phyloP scores from a whole-genome alignment of 2,113 vertebrate genomes.

The Astur gentilis region DNA sequence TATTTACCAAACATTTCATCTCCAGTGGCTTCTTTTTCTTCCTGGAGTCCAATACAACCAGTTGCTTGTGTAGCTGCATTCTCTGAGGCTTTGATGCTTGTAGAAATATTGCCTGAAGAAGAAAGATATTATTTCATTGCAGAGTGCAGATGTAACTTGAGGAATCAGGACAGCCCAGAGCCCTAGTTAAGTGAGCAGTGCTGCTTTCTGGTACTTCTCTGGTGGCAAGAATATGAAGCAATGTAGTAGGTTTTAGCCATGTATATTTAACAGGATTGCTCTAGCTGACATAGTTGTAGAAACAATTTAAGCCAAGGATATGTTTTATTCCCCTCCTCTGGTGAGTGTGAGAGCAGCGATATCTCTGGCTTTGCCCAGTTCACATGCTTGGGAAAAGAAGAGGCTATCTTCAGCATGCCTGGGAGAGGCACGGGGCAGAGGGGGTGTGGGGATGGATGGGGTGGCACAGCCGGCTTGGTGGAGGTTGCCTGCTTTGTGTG shows the following conservation, averaged over 20 bases:
- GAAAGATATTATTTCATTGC: accelerated
- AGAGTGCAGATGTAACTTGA: not conserved
- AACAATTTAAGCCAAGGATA: not conserved
- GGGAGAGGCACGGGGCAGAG: not conserved
- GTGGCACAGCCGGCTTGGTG: not conserved
- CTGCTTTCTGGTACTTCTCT: not conserved
- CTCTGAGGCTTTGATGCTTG: not conserved
- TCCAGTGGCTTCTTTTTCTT: not conserved
- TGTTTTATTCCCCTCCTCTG: not conserved
- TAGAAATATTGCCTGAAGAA: not conserved
- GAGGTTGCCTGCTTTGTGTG: not conserved
- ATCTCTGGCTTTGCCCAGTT: not conserved
- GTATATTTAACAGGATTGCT: not conserved
- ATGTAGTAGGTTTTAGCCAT: not conserved
- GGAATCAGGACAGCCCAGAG: not conserved
- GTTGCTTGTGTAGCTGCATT: not conserved
- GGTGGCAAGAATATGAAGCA: not conserved
- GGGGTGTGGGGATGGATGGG: not conserved
- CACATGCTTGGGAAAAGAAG: not conserved
- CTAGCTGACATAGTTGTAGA: not conserved
- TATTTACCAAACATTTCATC: not conserved
- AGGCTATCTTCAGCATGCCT: not conserved
- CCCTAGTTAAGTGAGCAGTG: not conserved
- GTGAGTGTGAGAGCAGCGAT: not conserved
- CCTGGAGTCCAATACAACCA: accelerated